Conservation (phyloP, 2,113 vertebrate genomes). For the Tupaia tana region DNA sequence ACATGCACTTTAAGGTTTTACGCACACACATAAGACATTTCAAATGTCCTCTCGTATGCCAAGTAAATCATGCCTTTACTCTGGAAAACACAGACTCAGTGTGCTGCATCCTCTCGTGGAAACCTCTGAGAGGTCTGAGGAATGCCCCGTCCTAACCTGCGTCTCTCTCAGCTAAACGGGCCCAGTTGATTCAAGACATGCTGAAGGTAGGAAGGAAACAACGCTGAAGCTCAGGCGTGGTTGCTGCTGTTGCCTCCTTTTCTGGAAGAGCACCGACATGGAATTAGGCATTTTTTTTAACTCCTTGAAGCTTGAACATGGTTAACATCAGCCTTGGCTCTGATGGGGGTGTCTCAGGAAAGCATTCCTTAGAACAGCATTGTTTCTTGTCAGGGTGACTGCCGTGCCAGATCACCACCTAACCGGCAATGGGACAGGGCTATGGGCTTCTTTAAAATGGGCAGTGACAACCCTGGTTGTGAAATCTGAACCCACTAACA, state of each 20-base stretch:
- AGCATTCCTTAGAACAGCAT: background rate
- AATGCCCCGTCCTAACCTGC: fast-evolving
- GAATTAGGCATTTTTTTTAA: background rate
- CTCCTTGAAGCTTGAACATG: background rate
- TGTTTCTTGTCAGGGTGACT: background rate
- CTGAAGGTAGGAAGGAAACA: background rate
- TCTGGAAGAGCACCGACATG: fast-evolving
- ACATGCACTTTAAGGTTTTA: background rate
- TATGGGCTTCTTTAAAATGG: background rate
- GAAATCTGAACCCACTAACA: background rate
- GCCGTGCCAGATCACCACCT: background rate
- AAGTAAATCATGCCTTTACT: background rate
- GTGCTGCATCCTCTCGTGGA: fast-evolving
- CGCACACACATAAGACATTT: background rate
- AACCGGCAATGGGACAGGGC: background rate
- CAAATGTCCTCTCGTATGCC: background rate
- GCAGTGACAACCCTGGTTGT: background rate
- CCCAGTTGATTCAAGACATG: background rate
- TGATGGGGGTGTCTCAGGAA: background rate
- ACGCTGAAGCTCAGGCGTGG: too few species aligned
- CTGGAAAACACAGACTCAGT: background rate
- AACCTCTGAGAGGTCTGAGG: background rate
- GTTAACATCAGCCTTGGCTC: background rate
- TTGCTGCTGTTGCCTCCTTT: background rate
- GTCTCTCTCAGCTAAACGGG: background rate